These are phyloP conservation scores for Marmota flaviventris DNA, from an alignment of 2,113 vertebrate species.

Conservation along the genomic window DNA sequence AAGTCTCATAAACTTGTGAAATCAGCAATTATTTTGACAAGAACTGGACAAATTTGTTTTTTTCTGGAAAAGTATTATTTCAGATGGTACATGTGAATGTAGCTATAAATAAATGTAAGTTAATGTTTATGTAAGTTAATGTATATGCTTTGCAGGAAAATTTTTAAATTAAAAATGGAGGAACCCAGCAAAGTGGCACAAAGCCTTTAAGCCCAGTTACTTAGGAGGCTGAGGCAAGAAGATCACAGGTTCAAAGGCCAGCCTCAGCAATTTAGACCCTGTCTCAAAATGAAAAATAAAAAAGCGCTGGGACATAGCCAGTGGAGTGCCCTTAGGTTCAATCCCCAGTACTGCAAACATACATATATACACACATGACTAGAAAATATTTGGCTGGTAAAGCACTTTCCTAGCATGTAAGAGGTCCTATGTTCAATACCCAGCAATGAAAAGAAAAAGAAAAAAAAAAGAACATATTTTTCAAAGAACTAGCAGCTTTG, in stretches of 20 bases:
- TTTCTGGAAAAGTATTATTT: neutral
- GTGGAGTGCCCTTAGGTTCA: neutral
- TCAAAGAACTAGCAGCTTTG: constrained; percentile 1
- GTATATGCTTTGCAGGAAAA: neutral
- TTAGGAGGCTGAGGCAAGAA: no score
- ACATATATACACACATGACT: no score
- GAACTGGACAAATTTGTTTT: neutral
- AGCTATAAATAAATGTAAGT: neutral
- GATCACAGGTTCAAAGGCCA: no score
- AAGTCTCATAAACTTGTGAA: constrained; percentile 36
- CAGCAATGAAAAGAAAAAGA: no score
- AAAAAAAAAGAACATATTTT: neutral
- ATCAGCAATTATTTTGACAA: constrained; percentile 48
- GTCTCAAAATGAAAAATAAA: no score
- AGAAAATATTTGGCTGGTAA: no score
- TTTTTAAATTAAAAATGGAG: neutral
- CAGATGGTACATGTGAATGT: neutral
- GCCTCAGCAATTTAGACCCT: no score
- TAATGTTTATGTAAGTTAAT: neutral
- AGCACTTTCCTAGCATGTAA: no score
- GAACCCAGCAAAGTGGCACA: no score
- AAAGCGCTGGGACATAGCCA: no score
- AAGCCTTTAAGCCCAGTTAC: no score
- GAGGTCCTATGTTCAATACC: no score
- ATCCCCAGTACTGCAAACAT: neutral